These are phyloP conservation scores for Aplodontia rufa DNA, from an alignment of 2,113 vertebrate genomes.

Conservation along the genomic window DNA sequence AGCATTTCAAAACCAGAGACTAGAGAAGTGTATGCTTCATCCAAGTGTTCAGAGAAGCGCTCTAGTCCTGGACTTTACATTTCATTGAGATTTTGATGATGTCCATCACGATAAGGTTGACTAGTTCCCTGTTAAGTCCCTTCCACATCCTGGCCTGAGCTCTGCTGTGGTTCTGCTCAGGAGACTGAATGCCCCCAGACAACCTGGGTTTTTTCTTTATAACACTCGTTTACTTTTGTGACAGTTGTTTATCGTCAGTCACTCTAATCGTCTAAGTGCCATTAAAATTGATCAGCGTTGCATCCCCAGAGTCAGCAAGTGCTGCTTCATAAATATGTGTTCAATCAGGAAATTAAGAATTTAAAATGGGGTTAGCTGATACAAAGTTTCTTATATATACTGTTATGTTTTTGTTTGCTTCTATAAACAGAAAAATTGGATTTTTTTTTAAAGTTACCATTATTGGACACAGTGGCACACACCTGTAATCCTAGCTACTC, in stretches of 20 bases:
- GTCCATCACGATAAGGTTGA: neutral
- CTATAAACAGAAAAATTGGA: slow-evolving; percentile 13
- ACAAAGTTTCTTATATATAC: neutral
- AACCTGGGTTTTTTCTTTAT: neutral
- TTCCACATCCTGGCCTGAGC: neutral
- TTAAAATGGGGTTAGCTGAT: neutral
- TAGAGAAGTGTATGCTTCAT: neutral
- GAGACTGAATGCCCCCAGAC: neutral
- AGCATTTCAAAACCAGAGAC: slow-evolving; percentile 24
- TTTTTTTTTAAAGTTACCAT: no score
- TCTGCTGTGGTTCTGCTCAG: neutral
- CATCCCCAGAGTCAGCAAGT: neutral
- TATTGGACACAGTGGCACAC: no score
- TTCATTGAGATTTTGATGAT: neutral
- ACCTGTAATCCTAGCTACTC: no score
- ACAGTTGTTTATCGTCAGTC: slow-evolving; percentile 19
- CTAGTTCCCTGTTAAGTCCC: neutral
- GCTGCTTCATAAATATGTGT: neutral
- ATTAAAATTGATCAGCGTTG: neutral
- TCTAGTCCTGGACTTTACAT: neutral
- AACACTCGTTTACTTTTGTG: neutral
- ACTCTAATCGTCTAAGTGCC: neutral
- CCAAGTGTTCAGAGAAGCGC: neutral
- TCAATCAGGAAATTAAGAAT: slow-evolving; percentile 13
- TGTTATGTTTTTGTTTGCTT: slow-evolving; percentile 9